These are phyloP conservation scores for Lampris megalopsis DNA, from an alignment of 2,113 vertebrate species.

Conservation along the genomic window DNA sequence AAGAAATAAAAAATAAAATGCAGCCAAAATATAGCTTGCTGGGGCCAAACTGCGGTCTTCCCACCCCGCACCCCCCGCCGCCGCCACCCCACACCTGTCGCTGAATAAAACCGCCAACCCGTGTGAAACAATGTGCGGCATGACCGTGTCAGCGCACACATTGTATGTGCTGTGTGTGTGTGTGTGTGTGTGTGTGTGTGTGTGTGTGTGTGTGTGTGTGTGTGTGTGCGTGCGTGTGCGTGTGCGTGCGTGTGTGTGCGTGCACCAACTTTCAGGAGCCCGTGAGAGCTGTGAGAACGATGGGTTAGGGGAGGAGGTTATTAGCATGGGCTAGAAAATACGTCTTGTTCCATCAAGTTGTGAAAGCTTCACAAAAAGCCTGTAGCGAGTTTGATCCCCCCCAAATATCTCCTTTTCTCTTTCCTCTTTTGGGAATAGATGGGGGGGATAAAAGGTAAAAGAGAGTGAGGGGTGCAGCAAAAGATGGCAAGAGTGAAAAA, in stretches of 20 bases:
- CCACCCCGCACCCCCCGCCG: too few species aligned
- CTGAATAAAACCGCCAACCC: too few species aligned
- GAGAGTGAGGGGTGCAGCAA: slow-evolving; percentile 23
- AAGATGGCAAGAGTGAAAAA: slow-evolving; percentile 20
- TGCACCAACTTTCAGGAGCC: not conserved
- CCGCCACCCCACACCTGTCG: too few species aligned
- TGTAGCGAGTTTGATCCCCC: not conserved
- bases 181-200: not conserved
- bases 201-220: not conserved
- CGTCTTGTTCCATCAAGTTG: not conserved
- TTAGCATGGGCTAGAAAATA: not conserved
- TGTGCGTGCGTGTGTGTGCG: not conserved
- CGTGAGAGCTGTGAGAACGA: too few species aligned
- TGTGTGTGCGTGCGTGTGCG: not conserved
- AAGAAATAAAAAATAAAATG: too few species aligned
- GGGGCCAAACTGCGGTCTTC: too few species aligned
- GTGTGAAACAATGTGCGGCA: not conserved
- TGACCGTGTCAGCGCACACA: slow-evolving; percentile 6
- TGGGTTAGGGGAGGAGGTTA: not conserved
- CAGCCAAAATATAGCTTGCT: too few species aligned
- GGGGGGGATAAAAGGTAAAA: slow-evolving; percentile 29
- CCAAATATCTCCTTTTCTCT: not conserved
- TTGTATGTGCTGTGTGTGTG: slow-evolving; percentile 10
- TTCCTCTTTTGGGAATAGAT: not conserved
- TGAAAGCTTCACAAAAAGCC: not conserved